phyloP scores from a whole-genome alignment of 2,113 vertebrate genomes.

The Pardalotus punctatus region DNA sequence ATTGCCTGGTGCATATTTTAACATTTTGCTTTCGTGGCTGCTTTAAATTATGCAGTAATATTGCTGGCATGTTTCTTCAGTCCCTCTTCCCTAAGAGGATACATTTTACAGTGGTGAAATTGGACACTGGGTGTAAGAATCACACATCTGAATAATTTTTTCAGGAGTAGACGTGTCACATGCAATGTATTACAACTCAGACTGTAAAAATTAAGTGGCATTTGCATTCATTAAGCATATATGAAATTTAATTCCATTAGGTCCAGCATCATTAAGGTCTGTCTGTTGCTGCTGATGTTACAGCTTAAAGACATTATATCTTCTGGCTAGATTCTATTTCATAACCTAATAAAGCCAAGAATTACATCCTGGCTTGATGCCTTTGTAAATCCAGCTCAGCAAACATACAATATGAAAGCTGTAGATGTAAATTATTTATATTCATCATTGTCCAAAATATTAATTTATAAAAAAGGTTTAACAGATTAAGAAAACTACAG shows the following conservation, averaged over 20 bases:
- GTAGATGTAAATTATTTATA: conserved; percentile 42
- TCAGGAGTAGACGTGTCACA: conserved; percentile 21
- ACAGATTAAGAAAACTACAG: conserved; percentile 12
- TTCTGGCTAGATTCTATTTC: conserved; percentile 42
- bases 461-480: conserved; percentile 30
- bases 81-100: neutral
- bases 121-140: neutral
- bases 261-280: conserved; percentile 16
- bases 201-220: conserved; percentile 59
- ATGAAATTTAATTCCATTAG: conserved; percentile 48
- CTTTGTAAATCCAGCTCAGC: conserved; percentile 12
- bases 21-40: conserved; percentile 5
- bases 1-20: conserved; percentile 41
- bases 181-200: conserved; percentile 24
- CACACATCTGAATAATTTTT: conserved; percentile 19
- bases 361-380: conserved; percentile 24
- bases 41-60: conserved; percentile 43
- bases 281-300: conserved; percentile 1
- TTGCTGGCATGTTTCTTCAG: neutral
- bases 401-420: conserved; percentile 5
- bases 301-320: conserved; percentile 23
- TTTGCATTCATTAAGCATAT: conserved; percentile 60
- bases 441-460: conserved; percentile 17
- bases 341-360: conserved; percentile 50
- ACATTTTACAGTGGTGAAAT: conserved; percentile 16